phyloP scores from a whole-genome alignment of 2,888 invertebrate species.

The Ptychoptera albimana region DNA sequence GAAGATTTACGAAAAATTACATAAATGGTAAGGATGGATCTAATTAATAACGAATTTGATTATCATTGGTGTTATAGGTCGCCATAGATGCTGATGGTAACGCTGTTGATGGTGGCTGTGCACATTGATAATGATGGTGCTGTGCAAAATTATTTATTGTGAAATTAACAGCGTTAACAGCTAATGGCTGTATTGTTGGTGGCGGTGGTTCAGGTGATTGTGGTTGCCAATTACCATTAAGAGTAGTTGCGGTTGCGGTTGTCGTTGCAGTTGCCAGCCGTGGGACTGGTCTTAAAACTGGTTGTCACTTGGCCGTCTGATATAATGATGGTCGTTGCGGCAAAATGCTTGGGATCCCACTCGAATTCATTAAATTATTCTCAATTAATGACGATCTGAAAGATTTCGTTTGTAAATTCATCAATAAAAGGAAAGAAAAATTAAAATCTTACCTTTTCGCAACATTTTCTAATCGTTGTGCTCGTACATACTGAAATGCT shows the following conservation, averaged over 20 bases:
- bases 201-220: not conserved
- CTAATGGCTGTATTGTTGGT: not conserved
- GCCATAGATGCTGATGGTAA: not conserved
- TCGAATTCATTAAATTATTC: not conserved
- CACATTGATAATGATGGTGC: not conserved
- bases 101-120: not conserved
- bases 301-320: slow-evolving; percentile 26
- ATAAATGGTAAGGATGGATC: no score
- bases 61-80: no score
- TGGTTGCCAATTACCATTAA: not conserved
- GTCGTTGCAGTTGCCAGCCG: slow-evolving; percentile 18
- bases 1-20: no score
- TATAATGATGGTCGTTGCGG: slow-evolving; percentile 12
- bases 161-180: not conserved
- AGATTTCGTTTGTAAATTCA: no score
- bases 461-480: slow-evolving; percentile 11
- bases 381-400: not conserved
- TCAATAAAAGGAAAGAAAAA: not conserved
- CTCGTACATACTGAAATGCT: slow-evolving; percentile 29
- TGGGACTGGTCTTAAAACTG: slow-evolving; percentile 27
- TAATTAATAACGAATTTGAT: no score
- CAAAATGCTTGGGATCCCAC: slow-evolving; percentile 3
- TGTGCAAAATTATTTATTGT: not conserved
- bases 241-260: slow-evolving; percentile 2
- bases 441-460: not conserved